Evolutionary conservation across 2,797 vertebrate species (phyloP).

Genomic region (Sphenopsis melanotis): DNA sequence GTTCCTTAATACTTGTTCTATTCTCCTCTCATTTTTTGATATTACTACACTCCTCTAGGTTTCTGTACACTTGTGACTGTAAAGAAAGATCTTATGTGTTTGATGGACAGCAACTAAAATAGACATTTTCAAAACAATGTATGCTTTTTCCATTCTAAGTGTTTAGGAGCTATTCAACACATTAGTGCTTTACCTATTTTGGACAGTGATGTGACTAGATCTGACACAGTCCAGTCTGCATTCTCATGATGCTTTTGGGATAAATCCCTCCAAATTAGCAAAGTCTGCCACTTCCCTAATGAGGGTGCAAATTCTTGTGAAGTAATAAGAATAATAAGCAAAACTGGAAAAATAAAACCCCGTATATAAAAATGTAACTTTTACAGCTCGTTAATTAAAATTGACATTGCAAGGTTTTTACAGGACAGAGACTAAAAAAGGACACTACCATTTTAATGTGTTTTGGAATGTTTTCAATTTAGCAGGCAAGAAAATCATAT

Average conservation of each 20-base stretch:
- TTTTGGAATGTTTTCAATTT: conserved; percentile 62
- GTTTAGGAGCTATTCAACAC: neutral
- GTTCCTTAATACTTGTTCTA: neutral
- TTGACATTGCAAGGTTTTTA: conserved; percentile 28
- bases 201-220: neutral
- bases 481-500: conserved; percentile 67
- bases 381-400: conserved; percentile 53
- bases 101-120: neutral
- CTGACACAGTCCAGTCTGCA: neutral
- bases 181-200: neutral
- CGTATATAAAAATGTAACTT: conserved; percentile 33
- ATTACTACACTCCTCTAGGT: neutral
- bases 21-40: neutral
- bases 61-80: neutral
- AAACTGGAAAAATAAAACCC: neutral
- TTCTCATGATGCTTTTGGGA: neutral
- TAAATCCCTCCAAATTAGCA: neutral
- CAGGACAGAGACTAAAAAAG: conserved; percentile 22
- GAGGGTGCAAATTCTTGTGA: conserved; percentile 24
- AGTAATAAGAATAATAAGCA: conserved; percentile 28
- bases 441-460: conserved; percentile 34
- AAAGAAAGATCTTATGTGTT: neutral
- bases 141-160: neutral
- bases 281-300: neutral
- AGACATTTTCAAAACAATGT: neutral